Base-by-base conservation (phyloP, 2,888 invertebrate genomes). In the Stratiomys singularior region DNA sequence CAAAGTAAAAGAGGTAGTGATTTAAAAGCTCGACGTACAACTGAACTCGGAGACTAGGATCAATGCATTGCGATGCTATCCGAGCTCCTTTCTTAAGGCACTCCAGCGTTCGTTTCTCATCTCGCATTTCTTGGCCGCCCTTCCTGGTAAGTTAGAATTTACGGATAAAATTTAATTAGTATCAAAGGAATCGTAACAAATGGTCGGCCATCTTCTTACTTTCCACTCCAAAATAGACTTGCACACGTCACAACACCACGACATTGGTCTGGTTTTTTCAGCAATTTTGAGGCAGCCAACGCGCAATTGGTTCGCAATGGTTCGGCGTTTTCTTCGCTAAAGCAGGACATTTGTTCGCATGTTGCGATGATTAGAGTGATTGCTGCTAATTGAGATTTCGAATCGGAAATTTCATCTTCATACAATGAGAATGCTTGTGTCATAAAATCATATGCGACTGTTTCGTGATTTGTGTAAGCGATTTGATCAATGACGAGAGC, bases 231-330 rank as follows among this genome's bases (percentile, higher is more conserved):
- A 89, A 98, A 99, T 79, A 99, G 91, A 86, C 98, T 97, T 0
- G 99, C 95, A 85, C 97, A 97, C 0, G 95, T 91, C 0, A 96
- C 94, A 0, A 98, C 97, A 0, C 96, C 98, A 52, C 98, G 90
- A 83, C 98, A 98, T 86, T 99, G 99, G 88, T 99, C 99, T 0
- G 98, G 98, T 84, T 99, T 99, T 88, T 99, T 97, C 30, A 99
- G 89, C 82, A 99, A 89, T 85, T 98, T 98, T 80, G 97, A 95
- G 7, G 98, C 98, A 0, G 98, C 98, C 66, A 98, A 88, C 0
- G 97, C 98, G 87, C 98, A 98, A 84, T 98, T 97, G 1, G 97
- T 98, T 52, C 98, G 91, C 83, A 99, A 90, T 0, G 99, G 98
- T 83, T 98, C 97, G 0, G 97, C 97, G 86, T 98, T 99, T 85